These are phyloP conservation scores for Lethrus apterus DNA, from an alignment of 1,140 invertebrate species.

Conservation along the genomic window DNA sequence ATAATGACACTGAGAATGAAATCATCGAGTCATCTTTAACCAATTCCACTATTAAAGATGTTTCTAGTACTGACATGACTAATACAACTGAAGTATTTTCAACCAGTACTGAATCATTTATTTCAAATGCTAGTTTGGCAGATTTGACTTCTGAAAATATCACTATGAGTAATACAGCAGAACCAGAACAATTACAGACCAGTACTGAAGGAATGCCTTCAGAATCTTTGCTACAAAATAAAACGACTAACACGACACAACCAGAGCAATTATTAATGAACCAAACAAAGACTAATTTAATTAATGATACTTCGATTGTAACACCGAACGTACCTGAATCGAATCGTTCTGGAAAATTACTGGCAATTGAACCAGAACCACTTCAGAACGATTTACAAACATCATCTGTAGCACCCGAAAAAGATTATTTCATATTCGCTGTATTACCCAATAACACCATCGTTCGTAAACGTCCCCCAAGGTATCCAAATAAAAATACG, in stretches of 20 bases:
- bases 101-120: too few species aligned
- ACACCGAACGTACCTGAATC: conserved; percentile 14
- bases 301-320: conserved; percentile 10
- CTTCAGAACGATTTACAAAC: conserved; percentile 38
- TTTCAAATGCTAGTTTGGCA: too few species aligned
- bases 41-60: conserved; percentile 9
- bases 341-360: conserved; percentile 38
- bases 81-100: too few species aligned
- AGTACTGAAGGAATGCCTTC: too few species aligned
- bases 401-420: conserved; percentile 31
- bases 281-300: conserved; percentile 6
- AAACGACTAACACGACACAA: not conserved
- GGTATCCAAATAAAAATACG: conserved; percentile 56
- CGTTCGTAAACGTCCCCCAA: conserved; percentile 61
- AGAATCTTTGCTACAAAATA: conserved; percentile 9
- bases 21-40: not conserved
- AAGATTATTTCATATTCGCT: conserved; percentile 64
- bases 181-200: too few species aligned
- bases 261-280: not conserved
- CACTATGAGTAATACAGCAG: too few species aligned
- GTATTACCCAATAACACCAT: conserved; percentile 67
- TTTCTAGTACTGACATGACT: conserved; percentile 21
- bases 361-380: conserved; percentile 39
- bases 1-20: not conserved
- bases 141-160: too few species aligned